Evolutionary conservation across 2,113 vertebrate species (phyloP).

Genomic region (Hylia prasina): DNA sequence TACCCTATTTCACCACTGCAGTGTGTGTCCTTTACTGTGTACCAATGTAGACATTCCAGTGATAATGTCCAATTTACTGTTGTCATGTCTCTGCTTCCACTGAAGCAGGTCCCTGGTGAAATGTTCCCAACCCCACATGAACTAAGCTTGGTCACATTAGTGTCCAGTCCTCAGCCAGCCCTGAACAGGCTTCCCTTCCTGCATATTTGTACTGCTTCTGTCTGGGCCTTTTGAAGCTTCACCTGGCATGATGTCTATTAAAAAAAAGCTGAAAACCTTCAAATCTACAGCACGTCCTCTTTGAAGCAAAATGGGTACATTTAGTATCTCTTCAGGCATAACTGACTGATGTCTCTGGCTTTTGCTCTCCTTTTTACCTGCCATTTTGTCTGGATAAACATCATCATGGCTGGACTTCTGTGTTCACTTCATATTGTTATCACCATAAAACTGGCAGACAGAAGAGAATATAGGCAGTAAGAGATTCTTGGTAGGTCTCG

Average conservation of each 20-base stretch:
- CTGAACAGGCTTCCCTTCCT: not conserved
- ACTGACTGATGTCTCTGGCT: not conserved
- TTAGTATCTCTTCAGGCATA: not conserved
- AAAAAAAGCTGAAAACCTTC: not conserved
- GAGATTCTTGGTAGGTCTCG: rapidly evolving
- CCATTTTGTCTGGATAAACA: not conserved
- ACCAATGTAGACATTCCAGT: not conserved
- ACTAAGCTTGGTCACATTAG: not conserved
- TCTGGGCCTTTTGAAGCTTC: not conserved
- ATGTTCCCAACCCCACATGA: not conserved
- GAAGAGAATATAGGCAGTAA: not conserved
- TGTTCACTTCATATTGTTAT: not conserved
- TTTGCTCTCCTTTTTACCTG: not conserved
- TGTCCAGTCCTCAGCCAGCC: not conserved
- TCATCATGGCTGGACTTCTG: not conserved
- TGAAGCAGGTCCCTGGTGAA: not conserved
- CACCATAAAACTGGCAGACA: not conserved
- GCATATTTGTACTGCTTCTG: not conserved
- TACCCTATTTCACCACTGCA: not conserved
- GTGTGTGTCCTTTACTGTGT: not conserved
- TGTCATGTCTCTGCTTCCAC: not conserved
- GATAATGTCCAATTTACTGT: not conserved
- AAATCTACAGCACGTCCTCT: not conserved
- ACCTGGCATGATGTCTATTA: not conserved
- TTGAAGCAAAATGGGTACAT: not conserved